phyloP scores from a whole-genome alignment of 2,797 vertebrate genomes.

The Ceyx erithaca region DNA sequence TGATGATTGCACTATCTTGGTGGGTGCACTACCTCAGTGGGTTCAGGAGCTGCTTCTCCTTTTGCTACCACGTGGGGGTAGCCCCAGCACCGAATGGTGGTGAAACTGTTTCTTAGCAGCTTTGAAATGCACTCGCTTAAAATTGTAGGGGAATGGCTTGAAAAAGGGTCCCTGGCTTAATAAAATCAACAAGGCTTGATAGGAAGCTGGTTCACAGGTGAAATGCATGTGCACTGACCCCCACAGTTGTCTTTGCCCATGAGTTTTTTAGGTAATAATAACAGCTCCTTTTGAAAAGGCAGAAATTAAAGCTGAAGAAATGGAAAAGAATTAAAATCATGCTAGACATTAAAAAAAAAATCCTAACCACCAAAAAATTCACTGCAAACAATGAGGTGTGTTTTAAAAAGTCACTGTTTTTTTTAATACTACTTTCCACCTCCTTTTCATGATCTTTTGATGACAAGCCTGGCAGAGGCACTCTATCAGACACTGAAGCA shows the following conservation, averaged over 20 bases:
- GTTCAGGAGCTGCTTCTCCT: not conserved
- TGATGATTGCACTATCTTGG: fast-evolving
- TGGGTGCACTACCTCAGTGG: fast-evolving
- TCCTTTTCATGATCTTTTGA: constrained; percentile 60
- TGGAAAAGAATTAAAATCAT: not conserved
- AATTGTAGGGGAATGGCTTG: not conserved
- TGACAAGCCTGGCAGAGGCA: constrained; percentile 74
- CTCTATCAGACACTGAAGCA: constrained; percentile 73
- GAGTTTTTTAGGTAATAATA: not conserved
- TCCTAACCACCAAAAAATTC: not conserved
- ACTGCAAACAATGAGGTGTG: constrained; percentile 70
- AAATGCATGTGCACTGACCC: fast-evolving
- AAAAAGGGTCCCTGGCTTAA: not conserved
- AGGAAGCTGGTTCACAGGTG: not conserved
- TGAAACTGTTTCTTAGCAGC: not conserved
- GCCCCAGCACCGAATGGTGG: not conserved
- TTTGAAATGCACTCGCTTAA: not conserved
- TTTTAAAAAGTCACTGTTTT: constrained; percentile 68
- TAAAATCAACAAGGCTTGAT: not conserved
- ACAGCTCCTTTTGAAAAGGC: not conserved
- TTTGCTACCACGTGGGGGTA: fast-evolving
- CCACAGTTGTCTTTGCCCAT: fast-evolving
- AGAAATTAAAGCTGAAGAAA: constrained; percentile 18
- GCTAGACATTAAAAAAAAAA: constrained; percentile 42
- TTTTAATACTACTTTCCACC: constrained; percentile 75